Conservation (phyloP, 2,113 vertebrate genomes). For the Stigmatopora nigra region DNA sequence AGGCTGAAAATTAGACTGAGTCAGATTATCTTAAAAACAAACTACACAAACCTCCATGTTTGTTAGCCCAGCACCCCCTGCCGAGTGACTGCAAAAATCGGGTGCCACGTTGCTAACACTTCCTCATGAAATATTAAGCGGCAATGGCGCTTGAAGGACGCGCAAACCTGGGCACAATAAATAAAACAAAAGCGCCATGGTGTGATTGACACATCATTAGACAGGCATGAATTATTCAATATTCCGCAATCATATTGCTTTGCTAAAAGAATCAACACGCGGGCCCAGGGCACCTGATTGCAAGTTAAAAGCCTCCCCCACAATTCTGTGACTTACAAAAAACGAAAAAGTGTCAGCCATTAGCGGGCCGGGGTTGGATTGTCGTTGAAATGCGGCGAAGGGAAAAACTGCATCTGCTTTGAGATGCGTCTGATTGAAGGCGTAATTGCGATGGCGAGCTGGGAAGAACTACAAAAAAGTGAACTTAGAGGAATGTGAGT, state of each 20-base stretch:
- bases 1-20: background rate
- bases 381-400: constrained; percentile 52
- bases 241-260: constrained; percentile 60
- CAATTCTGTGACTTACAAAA: constrained; percentile 30
- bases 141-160: constrained; percentile 48
- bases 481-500: background rate
- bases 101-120: constrained; percentile 46
- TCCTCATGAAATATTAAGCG: constrained; percentile 63
- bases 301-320: constrained; percentile 55
- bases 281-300: constrained; percentile 56
- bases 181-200: constrained; percentile 59
- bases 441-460: constrained; percentile 62
- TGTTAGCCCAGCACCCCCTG: constrained; percentile 39
- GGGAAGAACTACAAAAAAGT: constrained; percentile 18
- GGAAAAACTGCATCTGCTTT: constrained; percentile 39
- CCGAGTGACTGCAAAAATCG: constrained; percentile 40
- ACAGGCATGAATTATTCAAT: constrained; percentile 66
- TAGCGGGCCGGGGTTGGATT: constrained; percentile 36
- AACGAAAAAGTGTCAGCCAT: constrained; percentile 56
- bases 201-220: constrained; percentile 68
- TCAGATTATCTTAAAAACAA: background rate
- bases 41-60: background rate
- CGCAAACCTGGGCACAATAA: constrained; percentile 52
- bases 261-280: constrained; percentile 56
- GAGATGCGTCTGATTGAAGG: constrained; percentile 68